Evolutionary conservation across 2,113 vertebrate species (phyloP).

Genomic region (Tychaedon coryphoeus): DNA sequence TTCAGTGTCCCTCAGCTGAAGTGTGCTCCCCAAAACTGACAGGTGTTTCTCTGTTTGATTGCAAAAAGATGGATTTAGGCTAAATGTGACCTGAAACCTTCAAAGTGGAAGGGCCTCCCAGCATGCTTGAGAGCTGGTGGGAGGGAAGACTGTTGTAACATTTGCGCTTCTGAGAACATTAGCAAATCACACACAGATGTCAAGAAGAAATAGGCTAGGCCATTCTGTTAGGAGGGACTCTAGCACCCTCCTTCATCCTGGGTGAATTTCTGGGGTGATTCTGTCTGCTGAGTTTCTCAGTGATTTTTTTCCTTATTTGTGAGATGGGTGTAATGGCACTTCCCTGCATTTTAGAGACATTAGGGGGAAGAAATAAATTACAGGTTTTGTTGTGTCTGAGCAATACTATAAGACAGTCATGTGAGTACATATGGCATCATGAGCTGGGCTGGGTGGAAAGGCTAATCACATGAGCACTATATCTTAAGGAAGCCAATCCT

Average conservation of each 20-base stretch:
- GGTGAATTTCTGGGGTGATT: not conserved
- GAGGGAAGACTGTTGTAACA: not conserved
- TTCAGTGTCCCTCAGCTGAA: not conserved
- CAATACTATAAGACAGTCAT: not conserved
- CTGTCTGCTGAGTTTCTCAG: not conserved
- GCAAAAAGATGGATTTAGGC: constrained; percentile 31
- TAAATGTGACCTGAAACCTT: constrained; percentile 49
- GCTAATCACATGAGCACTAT: constrained; percentile 25
- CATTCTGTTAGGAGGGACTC: not conserved
- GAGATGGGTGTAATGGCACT: not conserved
- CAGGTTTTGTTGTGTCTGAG: not conserved
- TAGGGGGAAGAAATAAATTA: not conserved
- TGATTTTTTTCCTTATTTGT: not conserved
- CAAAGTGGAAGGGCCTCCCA: constrained; percentile 29
- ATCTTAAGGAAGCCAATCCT: not conserved
- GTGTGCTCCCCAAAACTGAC: not conserved
- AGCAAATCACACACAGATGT: constrained; percentile 10
- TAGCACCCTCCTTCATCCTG: not conserved
- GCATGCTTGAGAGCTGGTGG: not conserved
- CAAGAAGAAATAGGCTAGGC: not conserved
- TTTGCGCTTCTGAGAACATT: constrained; percentile 20
- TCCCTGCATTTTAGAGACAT: not conserved
- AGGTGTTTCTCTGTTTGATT: constrained; percentile 44
- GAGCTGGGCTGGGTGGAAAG: constrained; percentile 10
- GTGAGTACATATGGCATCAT: not conserved